Evolutionary conservation across 64 coral and sea anemone species (phyloP).

Genomic region (Porites australiensis): DNA sequence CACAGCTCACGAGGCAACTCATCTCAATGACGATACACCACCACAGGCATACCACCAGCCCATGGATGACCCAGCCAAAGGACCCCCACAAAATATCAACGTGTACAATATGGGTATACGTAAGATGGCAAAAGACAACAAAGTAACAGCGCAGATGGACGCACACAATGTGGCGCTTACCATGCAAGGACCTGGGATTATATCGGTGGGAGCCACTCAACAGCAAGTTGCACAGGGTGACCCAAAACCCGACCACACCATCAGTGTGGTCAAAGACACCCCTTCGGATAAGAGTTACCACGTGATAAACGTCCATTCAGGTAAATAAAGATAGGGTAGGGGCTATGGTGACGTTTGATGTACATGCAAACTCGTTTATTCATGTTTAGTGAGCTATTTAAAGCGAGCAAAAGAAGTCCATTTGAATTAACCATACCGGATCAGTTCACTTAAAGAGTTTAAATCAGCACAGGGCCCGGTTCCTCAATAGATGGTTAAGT

Average conservation of each 20-base stretch:
- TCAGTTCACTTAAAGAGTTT: too few relatives aligned
- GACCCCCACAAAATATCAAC: background rate
- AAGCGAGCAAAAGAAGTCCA: too few relatives aligned
- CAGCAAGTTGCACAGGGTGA: background rate
- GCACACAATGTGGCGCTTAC: background rate
- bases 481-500: too few relatives aligned
- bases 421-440: too few relatives aligned
- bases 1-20: background rate
- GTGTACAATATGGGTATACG: background rate
- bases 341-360: background rate
- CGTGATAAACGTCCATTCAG: constrained; percentile 4
- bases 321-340: background rate
- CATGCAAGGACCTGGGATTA: constrained; percentile 15
- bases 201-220: background rate
- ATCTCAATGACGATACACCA: background rate
- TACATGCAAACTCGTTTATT: too few relatives aligned
- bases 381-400: too few relatives aligned
- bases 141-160: background rate
- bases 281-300: background rate
- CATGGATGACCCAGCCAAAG: background rate
- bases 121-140: constrained; percentile 7
- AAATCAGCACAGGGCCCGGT: too few relatives aligned
- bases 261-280: background rate
- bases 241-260: constrained; percentile 2
- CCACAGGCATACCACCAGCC: background rate